Base-by-base conservation (phyloP, 2,888 invertebrate genomes). In the Zeuzera pyrina region DNA sequence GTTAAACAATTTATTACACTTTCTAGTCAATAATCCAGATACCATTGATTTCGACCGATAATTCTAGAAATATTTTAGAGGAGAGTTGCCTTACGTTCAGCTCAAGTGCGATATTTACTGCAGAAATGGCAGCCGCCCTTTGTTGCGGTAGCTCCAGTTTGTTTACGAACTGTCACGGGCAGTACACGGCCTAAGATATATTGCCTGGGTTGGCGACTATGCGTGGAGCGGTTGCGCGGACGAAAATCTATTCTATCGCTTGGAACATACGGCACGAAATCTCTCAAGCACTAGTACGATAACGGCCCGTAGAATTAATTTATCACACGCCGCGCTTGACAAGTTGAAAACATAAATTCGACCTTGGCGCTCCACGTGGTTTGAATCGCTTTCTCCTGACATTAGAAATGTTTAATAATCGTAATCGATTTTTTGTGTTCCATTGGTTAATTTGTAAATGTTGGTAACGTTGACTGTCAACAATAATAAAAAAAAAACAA, bases 321-420 rank as follows among this genome's bases (percentile, higher is more conserved):
- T 84, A 84, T 84, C 79, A 83, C 81, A 78, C 79, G 81, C 76
- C 81, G 77, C 67, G 78, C 81, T 84, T 84, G 83, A 84, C 83
- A 84, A 84, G 83, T 83, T 81, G 83, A 84, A 84, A 84, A 84
- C 83, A 84, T 83, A 83, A 83, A 83, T 83, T 84, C 79, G 83
- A 83, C 83, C 83, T 83, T 83, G 83, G 66, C 66, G 69, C 72
- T 70, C 79, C 83, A 84, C 83, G 83, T 84, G 83, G 79, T 77
- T 72, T 61, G 59, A 57, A 66, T n/a, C 52, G 59, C 57, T 63
- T 58, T 60, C 51, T 56, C 58, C 54, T 58, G 52, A 43, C 44
- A 36, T 34, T 16, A 30, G 33, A 35, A 49, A 52, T 43, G n/a
- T 52, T 43, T 32, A 38, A 10, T 23, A 41, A 36, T 29, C 36